phyloP scores from a whole-genome alignment of 2,888 invertebrate genomes.

The Drepana falcataria region DNA sequence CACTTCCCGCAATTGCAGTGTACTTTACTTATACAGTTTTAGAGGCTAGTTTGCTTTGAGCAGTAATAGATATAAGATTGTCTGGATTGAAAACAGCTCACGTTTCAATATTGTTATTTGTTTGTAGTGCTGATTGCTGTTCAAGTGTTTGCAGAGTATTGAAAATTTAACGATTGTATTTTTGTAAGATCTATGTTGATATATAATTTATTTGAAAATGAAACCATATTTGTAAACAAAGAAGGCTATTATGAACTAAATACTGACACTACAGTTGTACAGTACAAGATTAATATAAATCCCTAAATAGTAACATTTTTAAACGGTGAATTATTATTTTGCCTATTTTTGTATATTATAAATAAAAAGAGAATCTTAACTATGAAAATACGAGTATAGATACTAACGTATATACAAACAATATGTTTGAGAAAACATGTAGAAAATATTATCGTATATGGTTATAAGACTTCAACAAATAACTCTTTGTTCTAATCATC shows the following conservation, averaged over 20 bases:
- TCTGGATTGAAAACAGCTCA: slow-evolving; percentile 42
- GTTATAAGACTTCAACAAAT: no score
- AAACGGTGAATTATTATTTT: no score
- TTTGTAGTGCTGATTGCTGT: slow-evolving; percentile 59
- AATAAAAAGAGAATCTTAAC: no score
- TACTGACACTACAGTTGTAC: no score
- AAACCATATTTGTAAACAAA: not conserved
- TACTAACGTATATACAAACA: no score
- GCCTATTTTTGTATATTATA: no score
- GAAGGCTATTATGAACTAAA: not conserved
- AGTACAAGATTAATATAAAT: no score
- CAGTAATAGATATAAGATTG: slow-evolving; percentile 8
- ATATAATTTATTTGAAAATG: not conserved
- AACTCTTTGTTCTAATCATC: no score
- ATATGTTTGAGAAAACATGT: no score
- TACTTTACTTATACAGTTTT: slow-evolving; percentile 6
- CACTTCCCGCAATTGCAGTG: slow-evolving; percentile 12
- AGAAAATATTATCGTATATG: no score
- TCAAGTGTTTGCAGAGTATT: slow-evolving; percentile 34
- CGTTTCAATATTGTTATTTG: slow-evolving; percentile 58
- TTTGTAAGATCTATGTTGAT: slow-evolving; percentile 1
- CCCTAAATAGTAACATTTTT: no score
- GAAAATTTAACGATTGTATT: slow-evolving; percentile 20
- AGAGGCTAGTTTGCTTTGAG: slow-evolving; percentile 18
- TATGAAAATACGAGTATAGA: no score